Base-by-base conservation (phyloP, 1,140 invertebrate species). In the Heliconius eleuchia region DNA sequence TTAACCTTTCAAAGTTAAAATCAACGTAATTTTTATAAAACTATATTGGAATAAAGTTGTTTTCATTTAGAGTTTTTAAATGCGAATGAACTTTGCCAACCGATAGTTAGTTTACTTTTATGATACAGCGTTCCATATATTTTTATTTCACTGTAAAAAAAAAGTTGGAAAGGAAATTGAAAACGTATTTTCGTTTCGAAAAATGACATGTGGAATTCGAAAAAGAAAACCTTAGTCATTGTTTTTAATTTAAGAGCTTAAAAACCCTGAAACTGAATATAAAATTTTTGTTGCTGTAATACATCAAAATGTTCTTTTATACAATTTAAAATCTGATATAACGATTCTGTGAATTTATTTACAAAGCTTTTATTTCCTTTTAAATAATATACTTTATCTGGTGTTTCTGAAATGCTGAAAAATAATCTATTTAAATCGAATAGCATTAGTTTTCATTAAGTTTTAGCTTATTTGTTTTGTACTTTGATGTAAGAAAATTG, bases 101-200 rank as follows among this genome's bases (percentile, higher is more conserved):
- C 60, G 8, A 66, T 66, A 66, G 60, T 66, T 66, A 66, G 27
- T 66, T 66, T 66, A 66, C 60, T 66, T 66, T 23, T 30, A 66
- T 27, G 3, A 27, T 30, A 66, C 23, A 60, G 57, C 27, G 27
- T 19, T 52, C 19, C 18, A 52, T 66, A 66, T 13, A 30, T 66
- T 66, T 66, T 66, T 66, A 66, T 66, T 66, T 66, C 27, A 16
- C 1, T 66, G 9, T 27, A 66, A 30, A 66, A 66, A 66, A 39
- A 60, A 30, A 74, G 0, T 8, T 75, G 50, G 60, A 52, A 39
- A 55, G 74, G 50, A 60, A 75, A 75, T 75, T 75, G 74, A 75
- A 75, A 57, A 57, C 37, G 57, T 46, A 75, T 75, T 75, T 60
- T 75, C 74, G 52, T 75, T 75, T 19, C 30, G 52, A 57, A 75